Evolutionary conservation across 2,113 vertebrate species (phyloP).

Genomic region (Ailuropoda melanoleuca): DNA sequence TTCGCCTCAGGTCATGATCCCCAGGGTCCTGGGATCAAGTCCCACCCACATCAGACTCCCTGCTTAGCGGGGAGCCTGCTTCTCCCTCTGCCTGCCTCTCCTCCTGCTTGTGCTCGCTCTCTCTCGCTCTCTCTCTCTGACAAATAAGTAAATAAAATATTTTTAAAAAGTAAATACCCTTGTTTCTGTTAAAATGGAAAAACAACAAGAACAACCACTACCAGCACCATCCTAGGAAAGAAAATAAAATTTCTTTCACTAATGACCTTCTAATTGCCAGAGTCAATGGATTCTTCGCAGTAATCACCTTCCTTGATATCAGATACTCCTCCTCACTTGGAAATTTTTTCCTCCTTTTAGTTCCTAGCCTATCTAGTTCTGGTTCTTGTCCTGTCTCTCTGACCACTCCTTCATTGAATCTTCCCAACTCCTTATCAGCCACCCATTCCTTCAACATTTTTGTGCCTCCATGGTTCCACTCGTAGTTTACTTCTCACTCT

Average conservation of each 20-base stretch:
- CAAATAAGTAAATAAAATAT: too few species aligned
- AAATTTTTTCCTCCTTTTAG: conserved; percentile 13
- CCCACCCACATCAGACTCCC: too few species aligned
- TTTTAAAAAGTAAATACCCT: background rate
- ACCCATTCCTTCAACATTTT: conserved; percentile 47
- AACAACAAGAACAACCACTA: conserved; percentile 7
- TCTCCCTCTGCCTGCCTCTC: too few species aligned
- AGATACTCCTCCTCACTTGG: conserved; percentile 12
- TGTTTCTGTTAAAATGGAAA: conserved; percentile 54
- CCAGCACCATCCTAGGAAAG: background rate
- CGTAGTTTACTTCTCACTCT: conserved; percentile 10
- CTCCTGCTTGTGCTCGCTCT: too few species aligned
- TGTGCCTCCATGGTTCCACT: background rate
- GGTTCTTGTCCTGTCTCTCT: conserved; percentile 21
- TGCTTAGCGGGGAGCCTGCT: too few species aligned
- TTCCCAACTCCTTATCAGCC: background rate
- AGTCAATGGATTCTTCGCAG: conserved; percentile 56
- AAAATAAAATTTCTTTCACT: conserved; percentile 53
- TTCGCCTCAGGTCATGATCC: too few species aligned
- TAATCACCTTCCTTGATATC: conserved; percentile 24
- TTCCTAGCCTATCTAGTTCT: conserved; percentile 50
- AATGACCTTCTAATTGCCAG: conserved; percentile 35
- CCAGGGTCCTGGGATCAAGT: too few species aligned
- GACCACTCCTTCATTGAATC: conserved; percentile 11
- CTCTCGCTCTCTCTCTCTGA: too few species aligned